Conservation (phyloP, 2,113 vertebrate genomes). For the Mungos mungo region DNA sequence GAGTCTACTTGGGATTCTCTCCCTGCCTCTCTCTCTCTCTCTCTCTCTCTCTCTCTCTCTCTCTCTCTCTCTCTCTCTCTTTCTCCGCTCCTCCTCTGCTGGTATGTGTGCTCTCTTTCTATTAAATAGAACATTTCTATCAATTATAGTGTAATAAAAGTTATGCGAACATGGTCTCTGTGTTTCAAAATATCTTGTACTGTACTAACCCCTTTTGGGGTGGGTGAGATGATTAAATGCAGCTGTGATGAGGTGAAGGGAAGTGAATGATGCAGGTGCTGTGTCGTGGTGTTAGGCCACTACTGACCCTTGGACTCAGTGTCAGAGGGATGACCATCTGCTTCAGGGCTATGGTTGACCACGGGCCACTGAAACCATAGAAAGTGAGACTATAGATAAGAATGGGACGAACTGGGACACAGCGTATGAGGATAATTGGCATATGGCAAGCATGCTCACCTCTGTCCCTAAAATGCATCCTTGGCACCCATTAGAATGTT, state of each 20-base stretch:
- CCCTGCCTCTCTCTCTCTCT: too few relatives aligned
- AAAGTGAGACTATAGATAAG: neutral
- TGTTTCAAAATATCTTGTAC: neutral
- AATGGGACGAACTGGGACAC: neutral
- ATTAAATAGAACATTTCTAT: neutral
- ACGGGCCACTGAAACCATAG: neutral
- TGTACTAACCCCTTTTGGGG: neutral
- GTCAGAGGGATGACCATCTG: neutral
- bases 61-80: too few relatives aligned
- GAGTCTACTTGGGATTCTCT: too few relatives aligned
- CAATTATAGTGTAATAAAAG: neutral
- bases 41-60: too few relatives aligned
- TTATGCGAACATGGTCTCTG: neutral
- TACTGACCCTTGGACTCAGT: neutral
- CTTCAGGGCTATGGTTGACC: neutral
- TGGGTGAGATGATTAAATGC: neutral
- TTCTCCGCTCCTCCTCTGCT: too few relatives aligned
- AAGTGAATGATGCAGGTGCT: neutral
- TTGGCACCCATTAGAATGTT: neutral
- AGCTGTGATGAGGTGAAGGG: neutral
- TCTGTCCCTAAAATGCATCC: neutral
- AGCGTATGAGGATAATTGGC: neutral
- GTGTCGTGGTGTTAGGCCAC: neutral
- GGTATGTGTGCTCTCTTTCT: too few relatives aligned
- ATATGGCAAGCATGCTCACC: neutral